Percentiles rank a stretch among this genome's conserved stretches.
phyloP scores from a whole-genome alignment of 2,113 vertebrate genomes.

The Alaudala cheleensis region DNA sequence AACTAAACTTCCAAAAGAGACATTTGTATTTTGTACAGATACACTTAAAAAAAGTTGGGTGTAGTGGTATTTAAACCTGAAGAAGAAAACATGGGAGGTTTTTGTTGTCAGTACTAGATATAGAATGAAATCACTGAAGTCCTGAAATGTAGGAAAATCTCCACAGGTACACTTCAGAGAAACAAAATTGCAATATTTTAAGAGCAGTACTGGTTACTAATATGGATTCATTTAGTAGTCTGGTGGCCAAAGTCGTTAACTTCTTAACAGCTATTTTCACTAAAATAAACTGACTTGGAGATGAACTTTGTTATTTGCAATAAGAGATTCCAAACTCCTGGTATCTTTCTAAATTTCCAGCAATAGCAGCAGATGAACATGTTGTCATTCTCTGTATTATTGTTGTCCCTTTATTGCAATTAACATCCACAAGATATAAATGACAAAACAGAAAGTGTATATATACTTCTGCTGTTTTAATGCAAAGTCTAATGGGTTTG shows the following conservation, averaged over 20 bases:
- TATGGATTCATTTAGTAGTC: background rate
- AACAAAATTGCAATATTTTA: background rate
- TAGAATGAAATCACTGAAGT: background rate
- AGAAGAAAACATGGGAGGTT: background rate
- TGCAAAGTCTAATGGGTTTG: background rate
- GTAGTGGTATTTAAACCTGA: background rate
- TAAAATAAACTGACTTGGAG: background rate
- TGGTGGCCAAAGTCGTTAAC: background rate
- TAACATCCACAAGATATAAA: background rate
- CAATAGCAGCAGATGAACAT: background rate
- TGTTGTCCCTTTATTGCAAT: background rate
- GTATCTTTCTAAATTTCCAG: background rate
- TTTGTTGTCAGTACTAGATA: background rate
- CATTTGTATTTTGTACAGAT: background rate
- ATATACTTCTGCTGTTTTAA: background rate
- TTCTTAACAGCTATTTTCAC: background rate
- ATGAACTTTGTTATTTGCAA: background rate
- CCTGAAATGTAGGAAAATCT: background rate
- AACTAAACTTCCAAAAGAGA: background rate
- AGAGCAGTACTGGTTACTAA: background rate
- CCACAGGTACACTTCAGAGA: background rate
- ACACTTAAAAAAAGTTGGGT: background rate
- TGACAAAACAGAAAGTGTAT: background rate
- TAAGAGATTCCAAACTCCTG: background rate
- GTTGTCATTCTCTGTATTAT: background rate